phyloP scores from a whole-genome alignment of 2,113 vertebrate species.

The Bambusicola thoracicus region DNA sequence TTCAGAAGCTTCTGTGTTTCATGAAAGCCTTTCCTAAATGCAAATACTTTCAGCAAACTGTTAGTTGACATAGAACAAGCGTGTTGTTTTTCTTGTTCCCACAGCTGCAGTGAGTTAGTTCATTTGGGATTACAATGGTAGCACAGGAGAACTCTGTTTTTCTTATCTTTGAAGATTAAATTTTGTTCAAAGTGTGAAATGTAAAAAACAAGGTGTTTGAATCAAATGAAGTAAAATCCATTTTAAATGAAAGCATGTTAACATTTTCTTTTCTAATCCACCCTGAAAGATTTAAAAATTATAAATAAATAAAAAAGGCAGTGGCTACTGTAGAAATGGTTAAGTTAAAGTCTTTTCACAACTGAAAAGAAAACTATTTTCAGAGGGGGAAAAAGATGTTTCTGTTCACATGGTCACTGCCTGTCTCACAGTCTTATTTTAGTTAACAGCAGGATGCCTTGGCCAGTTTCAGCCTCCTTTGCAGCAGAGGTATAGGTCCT shows the following conservation, averaged over 20 bases:
- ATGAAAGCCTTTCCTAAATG: not conserved
- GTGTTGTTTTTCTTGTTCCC: constrained; percentile 38
- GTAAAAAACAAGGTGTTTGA: not conserved
- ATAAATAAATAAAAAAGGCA: not conserved
- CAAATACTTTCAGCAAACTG: not conserved
- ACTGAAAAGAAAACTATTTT: not conserved
- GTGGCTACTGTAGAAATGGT: not conserved
- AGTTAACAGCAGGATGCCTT: not conserved
- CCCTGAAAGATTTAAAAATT: not conserved
- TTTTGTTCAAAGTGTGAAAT: constrained; percentile 34
- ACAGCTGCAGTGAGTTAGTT: not conserved
- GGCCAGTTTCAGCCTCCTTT: not conserved
- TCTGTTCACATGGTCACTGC: fast-evolving
- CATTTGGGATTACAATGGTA: constrained; percentile 32
- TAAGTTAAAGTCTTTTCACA: not conserved
- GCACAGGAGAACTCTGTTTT: constrained; percentile 33
- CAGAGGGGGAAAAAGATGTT: not conserved
- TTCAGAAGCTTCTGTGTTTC: constrained; percentile 20
- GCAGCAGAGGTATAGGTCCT: not conserved
- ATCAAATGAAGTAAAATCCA: constrained; percentile 1
- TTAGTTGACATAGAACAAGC: constrained; percentile 9
- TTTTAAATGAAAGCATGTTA: not conserved
- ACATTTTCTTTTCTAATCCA: not conserved
- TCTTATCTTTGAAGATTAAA: constrained; percentile 11
- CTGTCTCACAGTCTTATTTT: fast-evolving